Conservation (phyloP, 2,797 vertebrate genomes). For the Chelidonichthys spinosus region DNA sequence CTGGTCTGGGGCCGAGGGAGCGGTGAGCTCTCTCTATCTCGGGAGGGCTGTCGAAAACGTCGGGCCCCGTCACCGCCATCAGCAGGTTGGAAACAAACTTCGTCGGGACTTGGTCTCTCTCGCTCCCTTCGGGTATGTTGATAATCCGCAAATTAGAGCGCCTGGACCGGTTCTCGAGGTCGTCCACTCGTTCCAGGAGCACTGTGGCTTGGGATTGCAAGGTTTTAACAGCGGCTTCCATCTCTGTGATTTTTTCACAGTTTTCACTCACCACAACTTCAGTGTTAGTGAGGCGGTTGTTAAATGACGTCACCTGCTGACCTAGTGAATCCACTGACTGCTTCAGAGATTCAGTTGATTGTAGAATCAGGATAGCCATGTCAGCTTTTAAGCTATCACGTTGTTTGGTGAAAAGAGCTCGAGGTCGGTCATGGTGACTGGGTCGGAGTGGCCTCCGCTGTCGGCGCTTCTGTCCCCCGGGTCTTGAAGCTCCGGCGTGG, state of each 20-base stretch:
- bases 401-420: no score
- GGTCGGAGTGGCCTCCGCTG: no score
- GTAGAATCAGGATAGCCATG: no score
- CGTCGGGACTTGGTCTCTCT: not conserved
- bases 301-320: no score
- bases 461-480: no score
- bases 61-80: not conserved
- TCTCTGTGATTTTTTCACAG: not conserved
- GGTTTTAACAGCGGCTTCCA: not conserved
- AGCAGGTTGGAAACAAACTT: not conserved
- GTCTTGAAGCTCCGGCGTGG: no score
- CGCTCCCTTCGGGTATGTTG: not conserved
- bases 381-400: no score
- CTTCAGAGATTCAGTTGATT: no score
- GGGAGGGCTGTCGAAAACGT: not conserved
- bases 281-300: not conserved
- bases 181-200: not conserved
- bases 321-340: no score
- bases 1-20: no score
- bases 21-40: slow-evolving; percentile 11
- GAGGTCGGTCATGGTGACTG: no score
- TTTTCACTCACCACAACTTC: not conserved
- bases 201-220: not conserved
- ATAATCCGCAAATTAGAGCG: no score
- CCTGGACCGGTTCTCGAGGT: not conserved